Evolutionary conservation across 2,888 invertebrate species (phyloP), one percentile per base, ranked within the genome.

Genomic region (Sinohyriopsis cumingii): DNA sequence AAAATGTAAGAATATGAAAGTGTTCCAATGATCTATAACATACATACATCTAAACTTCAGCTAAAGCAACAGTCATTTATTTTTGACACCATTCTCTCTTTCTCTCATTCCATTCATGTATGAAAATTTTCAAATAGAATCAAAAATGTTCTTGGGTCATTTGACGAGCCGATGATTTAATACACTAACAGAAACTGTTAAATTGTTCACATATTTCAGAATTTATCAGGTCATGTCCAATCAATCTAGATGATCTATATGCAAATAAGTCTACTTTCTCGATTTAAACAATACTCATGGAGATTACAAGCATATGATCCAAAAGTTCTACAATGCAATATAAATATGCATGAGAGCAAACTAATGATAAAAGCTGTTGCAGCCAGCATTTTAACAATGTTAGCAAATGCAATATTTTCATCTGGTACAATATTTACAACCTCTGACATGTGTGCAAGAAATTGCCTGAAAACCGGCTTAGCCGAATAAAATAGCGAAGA

Each of bases 161-260:
- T 66, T 69, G 68, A 55, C 68, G 24, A 54, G 65, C 68, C 55
- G 70, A 65, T 18, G 20, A 33, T 65, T 67, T 64, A n/a, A 70
- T 70, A 54, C 65, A 62, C 53, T 73, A 68, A 22, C 68, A 65
- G 54, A 65, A 73, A 59, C 65, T 73, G 63, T 71, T 67, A 25
- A 70, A 73, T 55, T 73, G 73, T 59, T 73, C 73, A 67, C 73
- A 73, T n/a, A 73, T 69, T 68, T 70, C 73, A 56, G 69, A 68
- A 57, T 71, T 71, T 28, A 70, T 65, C n/a, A 59, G 53, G 53
- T 68, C 73, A 59, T 70, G 70, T 18, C 73, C 69, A 57, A 61
- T 67, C 12, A 70, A 62, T 4, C 73, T 55, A 15, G 65, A 59
- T 62, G 73, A 66, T 59, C 65, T 68, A 60, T 62, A 73, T 54